phyloP scores from a whole-genome alignment of 1,140 invertebrate genomes.

The Psix sp. region DNA sequence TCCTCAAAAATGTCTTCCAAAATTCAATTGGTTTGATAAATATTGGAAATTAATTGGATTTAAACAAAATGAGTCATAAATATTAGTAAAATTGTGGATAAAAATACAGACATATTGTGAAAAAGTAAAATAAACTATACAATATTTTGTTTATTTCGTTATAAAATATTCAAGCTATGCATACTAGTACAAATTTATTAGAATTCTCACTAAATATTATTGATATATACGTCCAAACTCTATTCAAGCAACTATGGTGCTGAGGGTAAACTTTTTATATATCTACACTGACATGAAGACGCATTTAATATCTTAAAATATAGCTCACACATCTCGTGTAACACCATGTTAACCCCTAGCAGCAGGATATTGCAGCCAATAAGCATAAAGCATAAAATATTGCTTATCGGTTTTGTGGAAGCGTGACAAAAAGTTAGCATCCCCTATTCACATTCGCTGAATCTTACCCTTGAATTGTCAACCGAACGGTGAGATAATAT shows the following conservation, averaged over 20 bases:
- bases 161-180: too few relatives aligned
- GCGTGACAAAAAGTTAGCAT: conserved; percentile 59
- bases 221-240: conserved; percentile 19
- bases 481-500: conserved; percentile 57
- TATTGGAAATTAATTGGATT: too few relatives aligned
- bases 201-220: neutral
- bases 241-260: conserved; percentile 34
- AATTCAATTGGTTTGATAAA: too few relatives aligned
- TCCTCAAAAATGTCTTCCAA: too few relatives aligned
- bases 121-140: too few relatives aligned
- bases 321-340: conserved; percentile 58
- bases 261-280: conserved; percentile 33
- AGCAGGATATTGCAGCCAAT: conserved; percentile 64
- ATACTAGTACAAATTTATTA: too few relatives aligned
- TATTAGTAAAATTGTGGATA: too few relatives aligned
- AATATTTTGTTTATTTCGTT: too few relatives aligned
- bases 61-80: too few relatives aligned
- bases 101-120: too few relatives aligned
- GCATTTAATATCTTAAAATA: conserved; percentile 62
- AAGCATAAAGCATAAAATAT: conserved; percentile 70
- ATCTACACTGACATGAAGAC: conserved; percentile 43
- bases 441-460: conserved; percentile 48
- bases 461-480: conserved; percentile 60
- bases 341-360: conserved; percentile 53
- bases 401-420: conserved; percentile 67